A percentile compares a stretch with the other conserved stretches of the same genome.
phyloP scores from a whole-genome alignment of 2,113 vertebrate species.

The Esox niger region DNA sequence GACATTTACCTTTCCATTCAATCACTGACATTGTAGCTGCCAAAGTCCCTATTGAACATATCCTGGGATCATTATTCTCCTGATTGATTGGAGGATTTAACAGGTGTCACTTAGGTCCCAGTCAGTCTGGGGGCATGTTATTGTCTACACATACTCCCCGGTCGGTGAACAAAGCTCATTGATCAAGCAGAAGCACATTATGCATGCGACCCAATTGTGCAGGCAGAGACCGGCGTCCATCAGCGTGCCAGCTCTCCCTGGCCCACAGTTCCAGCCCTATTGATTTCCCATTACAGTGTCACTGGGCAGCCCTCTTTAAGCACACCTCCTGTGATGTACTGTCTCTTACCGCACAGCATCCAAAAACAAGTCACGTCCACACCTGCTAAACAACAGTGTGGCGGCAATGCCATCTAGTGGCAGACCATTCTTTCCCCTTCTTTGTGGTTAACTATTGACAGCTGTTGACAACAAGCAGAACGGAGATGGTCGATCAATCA shows the following conservation, averaged over 20 bases:
- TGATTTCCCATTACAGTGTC: slow-evolving; percentile 72
- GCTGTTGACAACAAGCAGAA: no score
- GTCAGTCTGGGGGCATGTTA: slow-evolving; percentile 14
- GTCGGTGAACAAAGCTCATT: slow-evolving; percentile 52
- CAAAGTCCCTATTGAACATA: slow-evolving; percentile 41
- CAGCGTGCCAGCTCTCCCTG: slow-evolving; percentile 44
- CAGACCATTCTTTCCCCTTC: neutral
- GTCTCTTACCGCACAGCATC: slow-evolving; percentile 33
- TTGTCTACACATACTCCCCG: slow-evolving; percentile 25
- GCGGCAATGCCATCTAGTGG: slow-evolving; percentile 56
- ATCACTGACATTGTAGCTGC: slow-evolving; percentile 46
- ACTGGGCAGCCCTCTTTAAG: slow-evolving; percentile 63
- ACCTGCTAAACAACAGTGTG: slow-evolving; percentile 14
- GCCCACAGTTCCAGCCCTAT: slow-evolving; percentile 56
- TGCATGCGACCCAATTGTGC: slow-evolving; percentile 60
- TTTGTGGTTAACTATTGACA: neutral
- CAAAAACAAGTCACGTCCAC: neutral
- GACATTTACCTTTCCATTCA: slow-evolving; percentile 66
- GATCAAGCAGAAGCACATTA: slow-evolving; percentile 54
- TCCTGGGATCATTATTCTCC: slow-evolving; percentile 54
- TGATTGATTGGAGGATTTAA: slow-evolving; percentile 56
- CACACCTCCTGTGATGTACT: slow-evolving; percentile 64
- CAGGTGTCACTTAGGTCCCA: slow-evolving; percentile 35
- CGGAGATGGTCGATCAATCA: no score
- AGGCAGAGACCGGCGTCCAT: slow-evolving; percentile 56